phyloP scores from a whole-genome alignment of 2,888 invertebrate species.

The Leptogaster cylindrica region DNA sequence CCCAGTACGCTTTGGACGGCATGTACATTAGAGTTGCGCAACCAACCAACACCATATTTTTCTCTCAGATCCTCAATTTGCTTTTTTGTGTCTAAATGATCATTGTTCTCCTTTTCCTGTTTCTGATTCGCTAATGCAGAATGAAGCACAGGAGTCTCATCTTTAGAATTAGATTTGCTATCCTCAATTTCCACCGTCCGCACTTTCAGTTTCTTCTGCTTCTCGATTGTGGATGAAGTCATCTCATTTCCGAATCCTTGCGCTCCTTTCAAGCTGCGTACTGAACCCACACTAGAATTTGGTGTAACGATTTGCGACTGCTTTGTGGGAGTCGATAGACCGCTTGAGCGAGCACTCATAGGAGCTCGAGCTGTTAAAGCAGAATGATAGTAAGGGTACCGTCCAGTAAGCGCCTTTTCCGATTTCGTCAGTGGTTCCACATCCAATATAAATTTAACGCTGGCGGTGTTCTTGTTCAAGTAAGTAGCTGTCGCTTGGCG shows the following conservation, averaged over 20 bases:
- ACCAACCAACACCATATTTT: constrained; percentile 69
- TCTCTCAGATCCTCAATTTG: constrained; percentile 66
- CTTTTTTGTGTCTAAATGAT: constrained; percentile 67
- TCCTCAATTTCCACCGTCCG: constrained; percentile 61
- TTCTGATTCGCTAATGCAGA: no score
- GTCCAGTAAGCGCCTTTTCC: constrained; percentile 64
- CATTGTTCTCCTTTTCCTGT: constrained; percentile 48
- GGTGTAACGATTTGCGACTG: constrained; percentile 52
- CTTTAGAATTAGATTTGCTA: constrained; percentile 13
- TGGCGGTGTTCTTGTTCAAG: constrained; percentile 65
- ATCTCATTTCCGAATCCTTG: background rate
- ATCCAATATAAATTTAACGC: constrained; percentile 67
- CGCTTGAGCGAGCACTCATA: constrained; percentile 31
- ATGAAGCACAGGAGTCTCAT: no score
- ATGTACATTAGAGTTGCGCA: constrained; percentile 65
- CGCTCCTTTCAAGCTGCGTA: constrained; percentile 48
- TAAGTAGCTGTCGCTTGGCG: constrained; percentile 65
- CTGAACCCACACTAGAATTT: constrained; percentile 57
- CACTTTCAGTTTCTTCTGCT: constrained; percentile 58
- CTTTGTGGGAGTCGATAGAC: constrained; percentile 42
- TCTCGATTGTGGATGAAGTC: constrained; percentile 35
- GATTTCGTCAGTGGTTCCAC: constrained; percentile 63
- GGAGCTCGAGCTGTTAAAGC: constrained; percentile 37
- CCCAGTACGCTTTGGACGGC: constrained; percentile 67
- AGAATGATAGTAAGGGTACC: constrained; percentile 54